Evolutionary conservation across 1,140 invertebrate genomes (phyloP).

Genomic region (Leptopilina clavipes): DNA sequence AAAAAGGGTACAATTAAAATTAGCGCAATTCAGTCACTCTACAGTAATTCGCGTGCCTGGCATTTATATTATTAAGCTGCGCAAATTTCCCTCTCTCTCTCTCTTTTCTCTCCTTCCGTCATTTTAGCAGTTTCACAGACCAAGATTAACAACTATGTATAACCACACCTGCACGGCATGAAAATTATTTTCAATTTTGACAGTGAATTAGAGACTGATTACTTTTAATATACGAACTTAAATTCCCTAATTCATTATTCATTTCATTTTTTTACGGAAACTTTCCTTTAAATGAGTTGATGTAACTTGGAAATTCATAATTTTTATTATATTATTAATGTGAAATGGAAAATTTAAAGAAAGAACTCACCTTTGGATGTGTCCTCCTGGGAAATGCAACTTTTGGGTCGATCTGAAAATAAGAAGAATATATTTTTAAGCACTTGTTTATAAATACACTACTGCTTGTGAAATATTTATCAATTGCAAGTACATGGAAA

Average conservation of each 20-base stretch:
- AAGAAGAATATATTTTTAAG: slow-evolving; percentile 50
- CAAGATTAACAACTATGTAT: slow-evolving; percentile 6
- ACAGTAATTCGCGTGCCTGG: slow-evolving; percentile 65
- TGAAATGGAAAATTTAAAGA: slow-evolving; percentile 36
- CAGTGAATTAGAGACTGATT: slow-evolving; percentile 65
- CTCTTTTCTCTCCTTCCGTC: slow-evolving; percentile 41
- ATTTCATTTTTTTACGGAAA: too few species aligned
- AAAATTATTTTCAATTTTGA: slow-evolving; percentile 64
- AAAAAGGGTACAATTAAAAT: slow-evolving; percentile 70
- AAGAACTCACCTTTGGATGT: slow-evolving; percentile 94
- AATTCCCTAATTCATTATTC: slow-evolving; percentile 24
- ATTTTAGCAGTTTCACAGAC: background rate
- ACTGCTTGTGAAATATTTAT: too few species aligned
- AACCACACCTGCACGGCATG: slow-evolving; percentile 37
- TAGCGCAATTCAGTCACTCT: slow-evolving; percentile 70
- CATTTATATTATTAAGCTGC: slow-evolving; percentile 70
- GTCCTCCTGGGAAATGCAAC: slow-evolving; percentile 99
- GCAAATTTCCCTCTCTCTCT: slow-evolving; percentile 59
- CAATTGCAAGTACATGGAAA: too few species aligned
- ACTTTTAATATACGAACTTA: slow-evolving; percentile 58
- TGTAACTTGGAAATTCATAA: too few species aligned
- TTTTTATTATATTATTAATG: too few species aligned
- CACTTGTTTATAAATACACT: too few species aligned
- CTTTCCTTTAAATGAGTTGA: too few species aligned
- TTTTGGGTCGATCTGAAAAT: slow-evolving; percentile 98